Evolutionary conservation across 2,888 invertebrate genomes (phyloP).

Genomic region (Clostera curtula): DNA sequence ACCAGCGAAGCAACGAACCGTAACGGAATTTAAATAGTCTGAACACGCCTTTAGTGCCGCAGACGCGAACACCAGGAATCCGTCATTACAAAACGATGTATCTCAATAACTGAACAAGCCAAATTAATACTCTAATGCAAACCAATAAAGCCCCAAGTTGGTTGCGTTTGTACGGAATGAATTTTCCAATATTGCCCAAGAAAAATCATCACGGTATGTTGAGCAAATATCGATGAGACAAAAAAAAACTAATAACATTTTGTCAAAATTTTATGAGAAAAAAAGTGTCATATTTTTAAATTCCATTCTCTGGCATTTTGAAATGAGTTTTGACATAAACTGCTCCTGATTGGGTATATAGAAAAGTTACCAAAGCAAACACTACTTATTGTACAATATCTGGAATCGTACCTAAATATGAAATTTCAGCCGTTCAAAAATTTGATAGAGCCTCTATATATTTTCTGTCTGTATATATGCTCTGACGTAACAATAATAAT

Average conservation of each 20-base stretch:
- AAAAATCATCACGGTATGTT: slow-evolving; percentile 39
- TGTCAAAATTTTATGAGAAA: slow-evolving; percentile 26
- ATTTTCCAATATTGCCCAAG: slow-evolving; percentile 30
- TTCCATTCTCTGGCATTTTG: no score
- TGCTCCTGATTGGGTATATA: no score
- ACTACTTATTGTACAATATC: no score
- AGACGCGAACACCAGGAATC: slow-evolving; percentile 40
- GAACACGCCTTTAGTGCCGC: slow-evolving; percentile 57
- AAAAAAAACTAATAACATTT: slow-evolving; percentile 20
- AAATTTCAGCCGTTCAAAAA: no score
- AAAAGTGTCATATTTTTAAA: no score
- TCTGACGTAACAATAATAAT: no score
- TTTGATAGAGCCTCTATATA: no score
- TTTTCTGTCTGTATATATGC: no score
- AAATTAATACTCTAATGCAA: slow-evolving; percentile 16
- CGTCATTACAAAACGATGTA: slow-evolving; percentile 31
- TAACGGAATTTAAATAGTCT: slow-evolving; percentile 73
- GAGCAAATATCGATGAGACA: slow-evolving; percentile 25
- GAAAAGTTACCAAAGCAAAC: no score
- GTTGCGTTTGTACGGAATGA: slow-evolving; percentile 3
- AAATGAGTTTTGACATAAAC: no score
- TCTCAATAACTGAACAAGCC: slow-evolving; percentile 17
- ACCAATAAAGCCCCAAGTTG: slow-evolving; percentile 17
- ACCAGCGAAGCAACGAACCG: slow-evolving; percentile 74
- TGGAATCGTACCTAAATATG: no score